These are phyloP conservation scores for Pogonophryne albipinna DNA, from an alignment of 2,797 vertebrate genomes.

Conservation along the genomic window DNA sequence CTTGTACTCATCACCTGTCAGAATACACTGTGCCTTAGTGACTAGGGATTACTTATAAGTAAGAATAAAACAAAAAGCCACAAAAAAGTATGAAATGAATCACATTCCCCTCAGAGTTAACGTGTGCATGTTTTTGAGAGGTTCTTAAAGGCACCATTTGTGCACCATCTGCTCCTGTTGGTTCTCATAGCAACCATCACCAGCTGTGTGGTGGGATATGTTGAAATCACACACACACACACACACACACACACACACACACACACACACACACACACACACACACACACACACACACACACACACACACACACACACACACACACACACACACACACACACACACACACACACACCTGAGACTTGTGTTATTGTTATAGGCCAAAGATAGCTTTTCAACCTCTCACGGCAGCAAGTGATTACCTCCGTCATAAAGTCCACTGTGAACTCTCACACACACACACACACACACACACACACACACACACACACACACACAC, in stretches of 20 bases:
- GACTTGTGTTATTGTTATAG: conserved; percentile 25
- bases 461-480: conserved; percentile 19
- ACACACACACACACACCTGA: conserved; percentile 28
- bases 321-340: conserved; percentile 2
- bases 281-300: conserved; percentile 8
- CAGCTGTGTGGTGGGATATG: conserved; percentile 67
- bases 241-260: conserved; percentile 15
- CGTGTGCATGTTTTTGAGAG: neutral
- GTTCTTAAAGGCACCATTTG: conserved; percentile 57
- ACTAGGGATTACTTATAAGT: neutral
- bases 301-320: neutral
- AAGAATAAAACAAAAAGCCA: neutral
- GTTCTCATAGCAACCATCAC: conserved; percentile 69
- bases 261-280: conserved; percentile 21
- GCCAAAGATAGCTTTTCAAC: conserved; percentile 22
- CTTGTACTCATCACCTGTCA: conserved; percentile 11
- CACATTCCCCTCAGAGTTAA: neutral
- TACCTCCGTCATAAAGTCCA: conserved; percentile 13
- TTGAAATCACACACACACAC: conserved; percentile 9
- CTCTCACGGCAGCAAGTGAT: conserved; percentile 20
- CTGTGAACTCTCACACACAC: conserved; percentile 21
- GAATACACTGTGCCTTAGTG: neutral
- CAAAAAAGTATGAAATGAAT: neutral
- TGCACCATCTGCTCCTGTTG: conserved; percentile 76
- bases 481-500: conserved; percentile 21